Evolutionary conservation across 1,140 invertebrate species (phyloP), one percentile per base, ranked within the genome.

Genomic region (Drosophila rufa): DNA sequence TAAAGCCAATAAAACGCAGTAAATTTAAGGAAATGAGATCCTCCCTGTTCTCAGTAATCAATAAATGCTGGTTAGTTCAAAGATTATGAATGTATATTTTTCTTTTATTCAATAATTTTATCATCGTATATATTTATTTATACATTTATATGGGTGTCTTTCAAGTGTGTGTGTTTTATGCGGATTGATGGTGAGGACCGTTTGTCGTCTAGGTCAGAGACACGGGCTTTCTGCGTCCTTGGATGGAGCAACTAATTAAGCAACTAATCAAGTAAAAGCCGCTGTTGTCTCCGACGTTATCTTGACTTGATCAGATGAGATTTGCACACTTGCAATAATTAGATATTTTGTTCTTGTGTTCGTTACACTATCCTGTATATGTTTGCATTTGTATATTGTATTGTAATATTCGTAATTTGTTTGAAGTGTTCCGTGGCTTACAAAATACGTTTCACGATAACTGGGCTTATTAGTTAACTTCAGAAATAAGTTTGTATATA

Each of bases 41-140:
- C 22, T 3, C 9, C 36, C 22, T 14, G 14, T n/a, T 48, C 22
- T 48, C 6, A 14, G 5, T n/a, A 43, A 33, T 56, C 27, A 15
- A 55, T 55, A 22, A 58, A 19, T 45, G 17, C n/a, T 27, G 11
- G n/a, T 45, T 1, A 30, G 38, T 38, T 17, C 43, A 19, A 19
- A 51, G 30, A 19, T 76, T 80, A 80, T 61, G 82, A 85, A 85
- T 84, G 68, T 66, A 61, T 76, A 70, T 73, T 77, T 85, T 74
- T 75, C 68, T 50, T 85, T 86, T 89, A 87, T 90, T 79, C 58
- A 81, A 76, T 80, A 75, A 80, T 80, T 75, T 61, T 80, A 80
- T 69, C 33, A 42, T 68, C 53, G 50, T 67, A 56, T 80, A 67
- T 90, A 77, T 89, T 67, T 71, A 68, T 89, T 78, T 81, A 51